Percentiles rank a stretch among this genome's conserved stretches.
phyloP scores from a whole-genome alignment of 2,113 vertebrate species.

The Dicaeum eximium region DNA sequence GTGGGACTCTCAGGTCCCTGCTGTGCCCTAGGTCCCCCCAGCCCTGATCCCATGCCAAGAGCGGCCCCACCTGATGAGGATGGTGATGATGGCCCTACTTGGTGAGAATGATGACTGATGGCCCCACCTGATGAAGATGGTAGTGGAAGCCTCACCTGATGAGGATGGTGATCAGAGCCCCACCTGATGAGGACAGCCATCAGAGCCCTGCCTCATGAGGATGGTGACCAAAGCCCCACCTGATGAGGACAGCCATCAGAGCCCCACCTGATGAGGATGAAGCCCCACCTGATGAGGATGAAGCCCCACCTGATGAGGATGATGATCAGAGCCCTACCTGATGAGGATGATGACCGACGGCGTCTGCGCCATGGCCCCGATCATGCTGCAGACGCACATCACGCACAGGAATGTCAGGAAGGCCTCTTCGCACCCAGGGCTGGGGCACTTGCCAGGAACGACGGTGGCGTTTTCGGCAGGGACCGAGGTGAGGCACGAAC shows the following conservation, averaged over 20 bases:
- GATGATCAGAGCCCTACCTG: conserved; percentile 69
- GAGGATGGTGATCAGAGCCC: conserved; percentile 81
- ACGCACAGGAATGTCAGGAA: conserved; percentile 97
- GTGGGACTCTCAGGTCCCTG: not conserved
- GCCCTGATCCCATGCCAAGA: not conserved
- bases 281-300: conserved; percentile 67
- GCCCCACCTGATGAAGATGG: conserved; percentile 90
- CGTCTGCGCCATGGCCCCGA: conserved; percentile 97
- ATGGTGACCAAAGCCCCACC: conserved; percentile 85
- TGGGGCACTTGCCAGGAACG: conserved; percentile 89
- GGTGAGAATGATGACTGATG: conserved; percentile 87
- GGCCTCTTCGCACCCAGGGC: conserved; percentile 88
- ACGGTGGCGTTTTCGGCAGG: conserved; percentile 77
- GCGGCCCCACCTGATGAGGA: conserved; percentile 85
- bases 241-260: not conserved
- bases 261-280: conserved; percentile 92
- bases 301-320: not conserved
- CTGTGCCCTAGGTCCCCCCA: not conserved
- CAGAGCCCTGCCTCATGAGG: conserved; percentile 85
- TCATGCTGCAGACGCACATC: conserved; percentile 96
- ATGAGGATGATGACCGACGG: conserved; percentile 97
- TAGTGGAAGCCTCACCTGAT: conserved; percentile 81
- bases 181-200: conserved; percentile 79
- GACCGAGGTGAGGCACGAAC: conserved; percentile 80
- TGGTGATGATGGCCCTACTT: conserved; percentile 78